Percentiles rank a stretch among this genome's conserved stretches.
Evolutionary conservation across 2,888 invertebrate genomes (phyloP).

Genomic region (Vanessa cardui): DNA sequence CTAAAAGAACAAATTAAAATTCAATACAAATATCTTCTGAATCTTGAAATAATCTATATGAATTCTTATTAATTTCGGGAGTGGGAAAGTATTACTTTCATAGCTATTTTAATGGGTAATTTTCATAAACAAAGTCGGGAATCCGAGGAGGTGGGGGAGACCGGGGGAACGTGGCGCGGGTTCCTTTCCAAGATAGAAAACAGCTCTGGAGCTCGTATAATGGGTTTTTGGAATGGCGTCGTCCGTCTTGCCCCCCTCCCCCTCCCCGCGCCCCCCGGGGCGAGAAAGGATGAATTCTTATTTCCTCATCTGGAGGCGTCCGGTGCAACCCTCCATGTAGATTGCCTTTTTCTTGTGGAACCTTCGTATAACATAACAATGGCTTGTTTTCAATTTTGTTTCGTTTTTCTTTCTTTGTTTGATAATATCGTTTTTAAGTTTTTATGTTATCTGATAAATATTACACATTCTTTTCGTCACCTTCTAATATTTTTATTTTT

Average conservation of each 20-base stretch:
- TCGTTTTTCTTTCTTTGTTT: constrained; percentile 46
- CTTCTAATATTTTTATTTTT: not conserved
- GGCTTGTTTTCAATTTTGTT: constrained; percentile 81
- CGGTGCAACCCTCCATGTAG: constrained; percentile 80
- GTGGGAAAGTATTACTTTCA: constrained; percentile 81
- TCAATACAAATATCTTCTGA: constrained; percentile 8
- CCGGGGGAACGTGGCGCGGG: constrained; percentile 56
- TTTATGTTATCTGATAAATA: constrained; percentile 13
- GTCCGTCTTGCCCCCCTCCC: constrained; percentile 84
- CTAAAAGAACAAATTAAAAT: not conserved
- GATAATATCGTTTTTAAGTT: constrained; percentile 46
- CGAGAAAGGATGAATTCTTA: constrained; percentile 83
- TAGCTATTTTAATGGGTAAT: constrained; percentile 83
- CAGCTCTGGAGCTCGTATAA: constrained; percentile 86
- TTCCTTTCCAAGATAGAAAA: constrained; percentile 83
- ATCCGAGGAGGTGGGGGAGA: constrained; percentile 63
- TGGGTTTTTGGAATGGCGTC: constrained; percentile 88
- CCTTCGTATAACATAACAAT: constrained; percentile 81
- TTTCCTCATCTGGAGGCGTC: constrained; percentile 81
- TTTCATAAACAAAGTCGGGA: constrained; percentile 82
- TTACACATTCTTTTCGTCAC: constrained; percentile 12
- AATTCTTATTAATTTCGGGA: constrained; percentile 82
- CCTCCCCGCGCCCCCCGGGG: constrained; percentile 59
- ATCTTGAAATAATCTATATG: constrained; percentile 73
- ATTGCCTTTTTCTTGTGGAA: constrained; percentile 79